A percentile compares a stretch with the other conserved stretches of the same genome.
Evolutionary conservation across 2,888 invertebrate genomes (phyloP).

Genomic region (Volucella inflata): DNA sequence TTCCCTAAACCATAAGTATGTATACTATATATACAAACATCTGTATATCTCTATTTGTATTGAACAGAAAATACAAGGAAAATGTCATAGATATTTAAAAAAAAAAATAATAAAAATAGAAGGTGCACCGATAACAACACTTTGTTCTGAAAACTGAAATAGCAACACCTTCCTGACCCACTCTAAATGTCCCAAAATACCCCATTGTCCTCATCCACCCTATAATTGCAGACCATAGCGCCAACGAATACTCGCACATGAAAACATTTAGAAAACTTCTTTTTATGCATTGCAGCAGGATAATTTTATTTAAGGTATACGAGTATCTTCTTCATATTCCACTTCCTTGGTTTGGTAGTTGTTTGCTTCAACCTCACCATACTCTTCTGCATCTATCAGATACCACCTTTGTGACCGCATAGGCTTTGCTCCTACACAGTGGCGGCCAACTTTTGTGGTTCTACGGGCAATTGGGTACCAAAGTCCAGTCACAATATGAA

Average conservation of each 20-base stretch:
- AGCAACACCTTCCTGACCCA: not conserved
- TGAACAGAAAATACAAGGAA: slow-evolving; percentile 42
- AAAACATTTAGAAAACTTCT: slow-evolving; percentile 58
- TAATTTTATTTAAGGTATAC: slow-evolving; percentile 69
- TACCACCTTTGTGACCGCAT: not conserved
- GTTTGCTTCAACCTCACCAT: slow-evolving; percentile 14
- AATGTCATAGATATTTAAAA: slow-evolving; percentile 58
- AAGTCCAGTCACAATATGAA: slow-evolving; percentile 71
- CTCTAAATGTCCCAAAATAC: not conserved
- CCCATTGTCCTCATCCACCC: not conserved
- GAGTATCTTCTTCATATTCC: slow-evolving; percentile 53
- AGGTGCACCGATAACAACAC: slow-evolving; percentile 59
- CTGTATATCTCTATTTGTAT: slow-evolving; percentile 26
- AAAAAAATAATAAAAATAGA: slow-evolving; percentile 35
- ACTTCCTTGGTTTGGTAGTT: slow-evolving; percentile 50
- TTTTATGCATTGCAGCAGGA: slow-evolving; percentile 73
- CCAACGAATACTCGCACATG: slow-evolving; percentile 16
- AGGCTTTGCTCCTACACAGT: slow-evolving; percentile 52
- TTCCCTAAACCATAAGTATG: slow-evolving; percentile 31
- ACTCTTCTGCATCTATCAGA: not conserved
- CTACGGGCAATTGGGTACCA: slow-evolving; percentile 53
- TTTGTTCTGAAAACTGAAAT: slow-evolving; percentile 34
- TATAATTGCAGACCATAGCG: slow-evolving; percentile 38
- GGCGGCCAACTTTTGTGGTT: slow-evolving; percentile 55
- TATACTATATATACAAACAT: slow-evolving; percentile 30